These are phyloP conservation scores for Drosophila mojavensis DNA, from an alignment of 1,140 invertebrate genomes.

Conservation along the genomic window DNA sequence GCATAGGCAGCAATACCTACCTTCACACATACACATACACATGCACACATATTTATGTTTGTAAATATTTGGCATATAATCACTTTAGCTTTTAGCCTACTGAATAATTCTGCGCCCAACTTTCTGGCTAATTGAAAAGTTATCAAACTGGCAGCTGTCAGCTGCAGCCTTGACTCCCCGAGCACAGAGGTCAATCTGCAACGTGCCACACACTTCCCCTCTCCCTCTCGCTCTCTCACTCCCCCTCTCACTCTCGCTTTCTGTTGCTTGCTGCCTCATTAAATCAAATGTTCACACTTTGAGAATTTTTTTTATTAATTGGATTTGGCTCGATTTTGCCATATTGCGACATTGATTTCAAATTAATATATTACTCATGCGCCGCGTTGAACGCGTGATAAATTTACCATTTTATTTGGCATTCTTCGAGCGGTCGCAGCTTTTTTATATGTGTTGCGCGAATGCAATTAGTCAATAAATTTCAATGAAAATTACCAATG, in stretches of 20 bases:
- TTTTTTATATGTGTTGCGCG: constrained; percentile 38
- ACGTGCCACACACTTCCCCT: background rate
- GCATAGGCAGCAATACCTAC: background rate
- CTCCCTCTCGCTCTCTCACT: background rate
- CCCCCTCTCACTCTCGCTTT: too few species aligned
- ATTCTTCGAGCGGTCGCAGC: constrained; percentile 38
- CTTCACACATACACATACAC: background rate
- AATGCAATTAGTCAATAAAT: constrained; percentile 81
- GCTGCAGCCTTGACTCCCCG: constrained; percentile 31
- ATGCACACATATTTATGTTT: background rate
- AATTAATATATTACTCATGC: constrained; percentile 43
- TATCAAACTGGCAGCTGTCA: constrained; percentile 43
- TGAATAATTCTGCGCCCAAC: constrained; percentile 40
- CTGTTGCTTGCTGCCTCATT: constrained; percentile 1
- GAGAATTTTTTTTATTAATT: constrained; percentile 56
- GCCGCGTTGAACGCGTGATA: constrained; percentile 50
- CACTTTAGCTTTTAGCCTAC: constrained; percentile 1
- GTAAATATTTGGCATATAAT: background rate
- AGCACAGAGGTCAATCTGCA: constrained; percentile 11
- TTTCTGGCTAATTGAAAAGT: constrained; percentile 65
- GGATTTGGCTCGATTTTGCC: constrained; percentile 9
- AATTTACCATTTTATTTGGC: constrained; percentile 77
- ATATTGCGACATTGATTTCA: constrained; percentile 57
- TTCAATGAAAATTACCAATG: constrained; percentile 73
- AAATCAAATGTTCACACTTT: constrained; percentile 46